Conservation (phyloP, 2,888 invertebrate species). For the Aphidoletes aphidimyza region DNA sequence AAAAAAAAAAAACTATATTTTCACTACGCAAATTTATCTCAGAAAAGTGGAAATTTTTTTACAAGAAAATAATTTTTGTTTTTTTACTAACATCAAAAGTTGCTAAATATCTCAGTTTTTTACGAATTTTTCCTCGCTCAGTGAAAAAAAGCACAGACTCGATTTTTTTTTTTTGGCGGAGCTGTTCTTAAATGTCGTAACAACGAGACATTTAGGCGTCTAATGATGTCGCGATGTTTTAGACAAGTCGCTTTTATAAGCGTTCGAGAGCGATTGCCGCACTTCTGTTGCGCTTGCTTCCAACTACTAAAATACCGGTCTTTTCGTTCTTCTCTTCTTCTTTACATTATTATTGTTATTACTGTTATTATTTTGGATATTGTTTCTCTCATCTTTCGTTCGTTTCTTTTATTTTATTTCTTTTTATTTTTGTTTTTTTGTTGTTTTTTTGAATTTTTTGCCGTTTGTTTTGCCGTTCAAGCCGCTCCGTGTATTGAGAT, state of each 20-base stretch:
- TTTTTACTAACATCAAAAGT: conserved; percentile 7
- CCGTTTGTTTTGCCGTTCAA: too few relatives aligned
- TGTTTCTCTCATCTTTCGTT: neutral
- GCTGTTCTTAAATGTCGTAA: conserved; percentile 53
- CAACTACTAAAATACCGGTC: conserved; percentile 41
- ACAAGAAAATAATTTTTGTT: neutral
- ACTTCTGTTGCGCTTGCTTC: neutral
- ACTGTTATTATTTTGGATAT: neutral
- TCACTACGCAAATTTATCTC: conserved; percentile 1
- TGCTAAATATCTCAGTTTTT: conserved; percentile 49
- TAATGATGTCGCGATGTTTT: conserved; percentile 64
- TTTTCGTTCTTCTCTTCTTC: conserved; percentile 22
- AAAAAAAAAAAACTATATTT: neutral
- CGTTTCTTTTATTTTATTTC: too few relatives aligned
- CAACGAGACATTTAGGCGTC: conserved; percentile 68
- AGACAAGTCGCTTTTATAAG: conserved; percentile 64
- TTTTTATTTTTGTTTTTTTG: too few relatives aligned
- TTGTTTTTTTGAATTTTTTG: too few relatives aligned
- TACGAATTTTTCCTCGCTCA: neutral
- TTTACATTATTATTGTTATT: neutral
- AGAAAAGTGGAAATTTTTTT: neutral
- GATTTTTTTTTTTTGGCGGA: neutral
- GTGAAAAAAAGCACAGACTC: conserved; percentile 32
- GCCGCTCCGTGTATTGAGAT: neutral
- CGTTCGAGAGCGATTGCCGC: conserved; percentile 56